phyloP scores from a whole-genome alignment of 2,888 invertebrate species.

The Zhuqinia jingwanae region DNA sequence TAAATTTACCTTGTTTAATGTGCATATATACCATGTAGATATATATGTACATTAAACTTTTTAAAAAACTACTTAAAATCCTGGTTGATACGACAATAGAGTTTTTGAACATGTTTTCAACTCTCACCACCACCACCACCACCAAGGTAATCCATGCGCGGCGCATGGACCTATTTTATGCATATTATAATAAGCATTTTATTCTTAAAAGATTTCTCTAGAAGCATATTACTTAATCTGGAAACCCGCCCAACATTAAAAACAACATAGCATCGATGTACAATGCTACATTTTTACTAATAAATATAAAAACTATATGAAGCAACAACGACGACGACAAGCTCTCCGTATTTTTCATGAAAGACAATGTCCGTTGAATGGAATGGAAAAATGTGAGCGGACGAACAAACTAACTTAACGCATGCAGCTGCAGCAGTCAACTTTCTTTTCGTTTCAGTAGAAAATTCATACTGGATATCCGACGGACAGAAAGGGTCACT shows the following conservation, averaged over 20 bases:
- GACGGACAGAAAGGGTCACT: slow-evolving; percentile 58
- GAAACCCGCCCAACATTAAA: slow-evolving; percentile 49
- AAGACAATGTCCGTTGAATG: slow-evolving; percentile 71
- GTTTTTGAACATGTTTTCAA: neutral
- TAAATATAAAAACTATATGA: neutral
- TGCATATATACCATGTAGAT: neutral
- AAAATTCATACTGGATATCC: slow-evolving; percentile 63
- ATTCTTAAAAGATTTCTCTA: neutral
- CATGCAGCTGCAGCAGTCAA: slow-evolving; percentile 50
- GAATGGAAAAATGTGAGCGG: neutral
- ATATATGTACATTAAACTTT: too few species aligned
- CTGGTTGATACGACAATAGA: neutral
- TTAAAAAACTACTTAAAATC: neutral
- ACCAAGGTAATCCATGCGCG: neutral
- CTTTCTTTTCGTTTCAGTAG: slow-evolving; percentile 64
- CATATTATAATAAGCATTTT: too few species aligned
- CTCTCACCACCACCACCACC: neutral
- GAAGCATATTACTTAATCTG: slow-evolving; percentile 52
- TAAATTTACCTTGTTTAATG: neutral
- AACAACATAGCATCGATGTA: neutral
- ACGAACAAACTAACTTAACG: neutral
- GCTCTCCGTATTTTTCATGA: slow-evolving; percentile 49
- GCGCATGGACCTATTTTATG: neutral
- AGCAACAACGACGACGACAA: slow-evolving; percentile 56
- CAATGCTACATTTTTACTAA: neutral